Base-by-base conservation (phyloP, 2,888 invertebrate species). In the Drosophila demipolita region DNA sequence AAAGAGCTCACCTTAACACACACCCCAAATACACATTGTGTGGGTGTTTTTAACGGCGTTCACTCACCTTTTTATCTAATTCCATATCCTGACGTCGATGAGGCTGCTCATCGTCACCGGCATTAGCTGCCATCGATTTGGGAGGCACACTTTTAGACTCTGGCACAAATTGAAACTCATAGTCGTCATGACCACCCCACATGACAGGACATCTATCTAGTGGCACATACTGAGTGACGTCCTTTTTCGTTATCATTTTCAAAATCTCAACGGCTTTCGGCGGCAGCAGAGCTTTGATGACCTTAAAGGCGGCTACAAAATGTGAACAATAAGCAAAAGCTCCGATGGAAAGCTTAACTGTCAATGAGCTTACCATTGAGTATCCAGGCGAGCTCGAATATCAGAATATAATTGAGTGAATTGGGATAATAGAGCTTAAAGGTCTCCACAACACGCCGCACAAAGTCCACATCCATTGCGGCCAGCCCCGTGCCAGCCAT, bases 341-440 rank as follows among this genome's bases (percentile, higher is more conserved):
- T 45, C 26, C n/a, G 17, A 11, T 7, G 9, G 9, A 36, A 50
- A 45, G 45, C 23, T 45, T 26, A 23, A 52, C 59, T 38, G 36
- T 8, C 2, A 3, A 12, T 9, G 3, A 33, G 35, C 94, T 94
- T 94, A 96, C 96, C 96, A 89, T 96, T 97, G 70, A 99, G 93
- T 1, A 98, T 95, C 98, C 98, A 99, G 0, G 98, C 97, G 97
- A 99, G 97, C 92, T 99, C 98, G 92, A 95, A 98, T 62, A 99
- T 96, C 40, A 99, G 94, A 79, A 99, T 98, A 91, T 97, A 97
- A 88, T 98, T 98, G 73, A 98, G 93, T 89, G 96, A 96, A 92
- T 95, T 95, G 0, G 99, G 99, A 93, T 98, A 99, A 91, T 98
- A 98, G 26, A 94, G 94, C 92, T 98, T 98, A 91, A 98, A 97